Evolutionary conservation across 1,140 invertebrate genomes (phyloP).

Genomic region (Littorina saxatilis): DNA sequence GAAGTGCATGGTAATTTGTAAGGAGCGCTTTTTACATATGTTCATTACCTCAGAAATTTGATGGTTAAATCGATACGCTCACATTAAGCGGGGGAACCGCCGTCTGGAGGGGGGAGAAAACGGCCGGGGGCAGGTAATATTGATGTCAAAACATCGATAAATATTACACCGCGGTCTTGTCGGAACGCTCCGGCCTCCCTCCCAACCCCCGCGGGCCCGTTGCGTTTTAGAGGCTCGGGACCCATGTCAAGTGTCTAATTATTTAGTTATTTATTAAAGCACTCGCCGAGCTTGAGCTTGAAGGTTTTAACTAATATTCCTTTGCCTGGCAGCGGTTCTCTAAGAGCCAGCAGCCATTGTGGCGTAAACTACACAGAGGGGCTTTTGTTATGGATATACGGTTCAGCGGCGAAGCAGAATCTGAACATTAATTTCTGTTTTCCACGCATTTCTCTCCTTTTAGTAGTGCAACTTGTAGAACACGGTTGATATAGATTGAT

Average conservation of each 20-base stretch:
- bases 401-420: too few relatives aligned
- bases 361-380: not conserved
- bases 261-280: slow-evolving; percentile 35
- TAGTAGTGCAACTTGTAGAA: too few relatives aligned
- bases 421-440: too few relatives aligned
- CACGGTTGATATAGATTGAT: too few relatives aligned
- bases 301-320: slow-evolving; percentile 34
- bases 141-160: slow-evolving; percentile 22
- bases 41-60: slow-evolving; percentile 36
- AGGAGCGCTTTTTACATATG: slow-evolving; percentile 34
- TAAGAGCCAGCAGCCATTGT: not conserved
- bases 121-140: slow-evolving; percentile 2
- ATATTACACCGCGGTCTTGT: not conserved
- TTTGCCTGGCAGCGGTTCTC: not conserved
- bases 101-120: not conserved
- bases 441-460: too few relatives aligned
- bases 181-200: not conserved
- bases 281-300: not conserved
- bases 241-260: slow-evolving; percentile 33
- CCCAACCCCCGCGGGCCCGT: not conserved
- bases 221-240: slow-evolving; percentile 5
- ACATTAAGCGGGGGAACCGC: not conserved
- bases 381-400: slow-evolving; percentile 30
- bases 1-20: slow-evolving; percentile 39
- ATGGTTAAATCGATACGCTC: slow-evolving; percentile 25